A percentile compares a stretch with the other conserved stretches of the same genome.
Conservation (phyloP, 2,113 vertebrate genomes). For the Mugil cephalus region DNA sequence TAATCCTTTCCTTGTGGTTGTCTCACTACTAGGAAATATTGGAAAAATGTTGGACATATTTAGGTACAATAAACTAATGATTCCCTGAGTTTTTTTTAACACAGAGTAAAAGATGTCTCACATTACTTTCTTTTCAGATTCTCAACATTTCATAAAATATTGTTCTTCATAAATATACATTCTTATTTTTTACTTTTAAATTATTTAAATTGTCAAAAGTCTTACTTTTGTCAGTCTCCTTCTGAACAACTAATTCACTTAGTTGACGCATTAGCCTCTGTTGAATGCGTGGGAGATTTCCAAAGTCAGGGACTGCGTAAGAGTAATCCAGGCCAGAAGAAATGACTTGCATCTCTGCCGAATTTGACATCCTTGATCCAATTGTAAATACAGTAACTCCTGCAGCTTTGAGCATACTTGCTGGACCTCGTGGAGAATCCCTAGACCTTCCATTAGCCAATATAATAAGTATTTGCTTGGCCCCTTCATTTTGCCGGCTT, state of each 20-base stretch:
- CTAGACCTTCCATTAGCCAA: slow-evolving; percentile 79
- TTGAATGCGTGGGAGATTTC: slow-evolving; percentile 66
- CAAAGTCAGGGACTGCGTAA: slow-evolving; percentile 73
- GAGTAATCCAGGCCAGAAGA: slow-evolving; percentile 66
- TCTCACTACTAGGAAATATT: neutral
- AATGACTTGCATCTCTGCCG: slow-evolving; percentile 72
- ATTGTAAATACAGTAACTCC: slow-evolving; percentile 76
- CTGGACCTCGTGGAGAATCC: slow-evolving; percentile 78
- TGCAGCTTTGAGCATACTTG: slow-evolving; percentile 70
- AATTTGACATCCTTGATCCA: slow-evolving; percentile 74
- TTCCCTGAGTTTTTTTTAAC: too few species aligned
- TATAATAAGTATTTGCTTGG: slow-evolving; percentile 78
- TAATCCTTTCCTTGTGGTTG: slow-evolving; percentile 55
- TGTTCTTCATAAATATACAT: neutral
- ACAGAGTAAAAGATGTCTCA: too few species aligned
- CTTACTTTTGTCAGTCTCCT: slow-evolving; percentile 66
- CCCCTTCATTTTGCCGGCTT: slow-evolving; percentile 60
- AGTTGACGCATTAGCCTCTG: slow-evolving; percentile 65
- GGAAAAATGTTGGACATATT: neutral
- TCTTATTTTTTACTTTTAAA: too few species aligned
- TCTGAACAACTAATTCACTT: slow-evolving; percentile 36
- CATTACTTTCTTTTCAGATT: too few species aligned
- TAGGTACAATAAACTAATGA: too few species aligned
- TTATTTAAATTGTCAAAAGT: neutral
- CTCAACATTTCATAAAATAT: too few species aligned